phyloP scores from a whole-genome alignment of 2,888 invertebrate genomes.

The Trichogramma dendrolimi region DNA sequence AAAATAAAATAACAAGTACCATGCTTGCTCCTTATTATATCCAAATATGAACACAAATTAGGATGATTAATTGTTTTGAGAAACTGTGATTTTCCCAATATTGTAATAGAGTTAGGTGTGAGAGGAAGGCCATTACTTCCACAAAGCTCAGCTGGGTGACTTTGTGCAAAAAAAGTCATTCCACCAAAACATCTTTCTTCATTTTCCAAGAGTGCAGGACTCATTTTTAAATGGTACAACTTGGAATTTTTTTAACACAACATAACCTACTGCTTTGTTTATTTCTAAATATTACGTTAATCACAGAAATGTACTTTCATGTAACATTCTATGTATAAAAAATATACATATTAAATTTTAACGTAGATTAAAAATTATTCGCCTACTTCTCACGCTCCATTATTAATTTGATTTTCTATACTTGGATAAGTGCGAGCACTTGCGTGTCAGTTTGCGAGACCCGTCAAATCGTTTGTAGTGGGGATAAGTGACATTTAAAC shows the following conservation, averaged over 20 bases:
- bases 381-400: no score
- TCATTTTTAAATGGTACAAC: constrained; percentile 37
- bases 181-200: constrained; percentile 69
- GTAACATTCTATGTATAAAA: no score
- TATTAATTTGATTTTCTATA: no score
- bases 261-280: neutral
- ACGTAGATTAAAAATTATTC: no score
- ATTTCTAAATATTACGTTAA: no score
- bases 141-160: constrained; percentile 85
- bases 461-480: no score
- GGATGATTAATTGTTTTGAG: constrained; percentile 75
- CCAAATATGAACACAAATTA: constrained; percentile 83
- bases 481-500: no score
- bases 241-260: neutral
- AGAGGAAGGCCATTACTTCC: constrained; percentile 94
- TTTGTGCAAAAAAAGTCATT: constrained; percentile 84
- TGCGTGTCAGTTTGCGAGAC: no score
- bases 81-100: constrained; percentile 82
- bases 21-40: constrained; percentile 89
- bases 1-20: constrained; percentile 52
- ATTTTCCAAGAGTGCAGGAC: constrained; percentile 50
- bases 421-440: no score
- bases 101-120: constrained; percentile 93
- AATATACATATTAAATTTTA: no score
- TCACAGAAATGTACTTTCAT: no score